Percentiles rank a stretch among this genome's conserved stretches.
Evolutionary conservation across 2,113 vertebrate species (phyloP).

Genomic region (Eupsittula cactorum): DNA sequence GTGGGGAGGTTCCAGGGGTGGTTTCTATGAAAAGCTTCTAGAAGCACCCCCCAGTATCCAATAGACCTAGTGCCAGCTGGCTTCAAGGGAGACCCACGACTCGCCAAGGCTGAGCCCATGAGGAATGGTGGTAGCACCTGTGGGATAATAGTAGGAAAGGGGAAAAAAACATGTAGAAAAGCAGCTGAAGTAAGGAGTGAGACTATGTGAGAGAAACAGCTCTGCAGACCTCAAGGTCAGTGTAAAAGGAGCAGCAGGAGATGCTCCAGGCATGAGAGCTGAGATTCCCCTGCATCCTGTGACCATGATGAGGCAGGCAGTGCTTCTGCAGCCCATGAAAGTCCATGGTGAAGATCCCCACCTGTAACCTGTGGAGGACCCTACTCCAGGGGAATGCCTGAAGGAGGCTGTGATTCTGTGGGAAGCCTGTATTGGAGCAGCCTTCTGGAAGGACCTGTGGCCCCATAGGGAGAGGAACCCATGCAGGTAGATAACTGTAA

Average conservation of each 20-base stretch:
- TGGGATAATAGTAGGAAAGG: neutral
- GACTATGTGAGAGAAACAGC: neutral
- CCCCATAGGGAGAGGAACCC: neutral
- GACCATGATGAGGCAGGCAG: neutral
- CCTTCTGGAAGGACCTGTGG: neutral
- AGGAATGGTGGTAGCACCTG: neutral
- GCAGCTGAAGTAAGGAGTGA: neutral
- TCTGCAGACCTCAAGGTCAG: neutral
- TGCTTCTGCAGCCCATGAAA: neutral
- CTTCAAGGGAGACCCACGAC: neutral
- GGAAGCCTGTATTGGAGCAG: neutral
- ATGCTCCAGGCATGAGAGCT: neutral
- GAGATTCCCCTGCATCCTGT: neutral
- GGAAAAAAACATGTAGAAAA: neutral
- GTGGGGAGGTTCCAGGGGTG: neutral
- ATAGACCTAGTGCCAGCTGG: neutral
- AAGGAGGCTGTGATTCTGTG: neutral
- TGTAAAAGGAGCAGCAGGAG: neutral
- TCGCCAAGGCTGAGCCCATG: neutral
- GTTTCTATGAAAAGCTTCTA: neutral
- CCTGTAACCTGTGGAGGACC: neutral
- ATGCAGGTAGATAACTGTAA: neutral
- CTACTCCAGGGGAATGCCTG: neutral
- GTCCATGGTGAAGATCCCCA: neutral
- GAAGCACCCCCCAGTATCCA: neutral